Base-by-base conservation (phyloP, 37 sponge, comb jelly and placozoan species). In the Theonella swinhoei region DNA sequence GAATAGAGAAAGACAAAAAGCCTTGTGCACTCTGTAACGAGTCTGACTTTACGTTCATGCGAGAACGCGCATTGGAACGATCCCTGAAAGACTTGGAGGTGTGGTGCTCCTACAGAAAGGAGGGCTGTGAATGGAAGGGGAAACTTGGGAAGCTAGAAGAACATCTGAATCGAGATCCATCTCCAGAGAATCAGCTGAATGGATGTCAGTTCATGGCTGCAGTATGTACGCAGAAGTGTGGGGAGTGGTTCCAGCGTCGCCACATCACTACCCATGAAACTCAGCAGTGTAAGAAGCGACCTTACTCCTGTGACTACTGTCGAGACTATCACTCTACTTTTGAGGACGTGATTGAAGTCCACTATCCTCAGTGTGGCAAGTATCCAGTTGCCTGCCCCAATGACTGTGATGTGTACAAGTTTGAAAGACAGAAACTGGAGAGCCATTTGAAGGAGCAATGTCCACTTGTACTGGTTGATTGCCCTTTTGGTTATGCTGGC, bases 61-160 rank as follows among this genome's bases (percentile, higher is more conserved):
- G 40, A 42, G 38, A 74, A 20, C 25, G 36, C 22, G 29, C 39
- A 1, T 66, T 77, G 71, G 28, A 77, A 31, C 61, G 36, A 23
- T 28, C 22, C 22, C 33, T 85, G 3, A 62, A 77, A 1, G 78
- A 68, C 0, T 37, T 59, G 8, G 38, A 38, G 0, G 71, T 85
- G n/a, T 75, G 14, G 25, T 85, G 85, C 71, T 54, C 70, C 0
- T 36, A 70, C 39, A 61, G 39, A 1, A 20, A 67, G 5, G 59
- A 68, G 26, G 85, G 85, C 29, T 85, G 85, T 70, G 22, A 37
- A 26, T 85, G 85, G 85, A 85, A 59, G 22, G 85, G 85, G 19
- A 4, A 64, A 26, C 64, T 83, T 28, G 71, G 40, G 31, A 35
- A 39, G 26, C 29, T 65, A 22, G 75, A 74, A 0, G 32, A 60